These are phyloP conservation scores for Bufo bufo DNA, from an alignment of 2,113 vertebrate species.

Conservation along the genomic window DNA sequence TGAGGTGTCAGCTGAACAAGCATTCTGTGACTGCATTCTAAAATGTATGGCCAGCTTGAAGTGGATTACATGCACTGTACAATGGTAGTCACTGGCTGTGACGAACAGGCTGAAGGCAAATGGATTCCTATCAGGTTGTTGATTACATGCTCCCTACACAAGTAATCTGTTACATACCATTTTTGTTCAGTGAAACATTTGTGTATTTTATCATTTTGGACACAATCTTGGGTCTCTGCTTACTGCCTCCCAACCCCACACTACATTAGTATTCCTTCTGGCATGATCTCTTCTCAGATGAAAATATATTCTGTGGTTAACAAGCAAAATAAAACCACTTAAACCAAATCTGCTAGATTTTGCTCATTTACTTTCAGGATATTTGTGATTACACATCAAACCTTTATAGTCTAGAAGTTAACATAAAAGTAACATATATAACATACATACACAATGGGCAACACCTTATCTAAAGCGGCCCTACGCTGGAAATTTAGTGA, in stretches of 20 bases:
- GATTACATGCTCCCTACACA: not conserved
- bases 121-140: not conserved
- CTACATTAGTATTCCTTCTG: not conserved
- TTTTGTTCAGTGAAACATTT: slow-evolving; percentile 3
- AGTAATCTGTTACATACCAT: slow-evolving; percentile 30
- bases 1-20: too few relatives aligned
- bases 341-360: not conserved
- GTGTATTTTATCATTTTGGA: slow-evolving; percentile 11
- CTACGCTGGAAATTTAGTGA: too few relatives aligned
- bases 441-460: too few relatives aligned
- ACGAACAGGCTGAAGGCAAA: not conserved
- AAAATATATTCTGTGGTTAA: slow-evolving; percentile 15
- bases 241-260: not conserved
- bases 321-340: not conserved
- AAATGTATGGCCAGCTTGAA: too few relatives aligned
- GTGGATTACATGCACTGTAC: too few relatives aligned
- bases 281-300: slow-evolving; percentile 14
- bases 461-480: too few relatives aligned
- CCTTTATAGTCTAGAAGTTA: too few relatives aligned
- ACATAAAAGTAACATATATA: too few relatives aligned
- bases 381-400: not conserved
- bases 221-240: not conserved
- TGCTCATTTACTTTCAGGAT: not conserved
- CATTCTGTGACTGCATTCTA: too few relatives aligned
- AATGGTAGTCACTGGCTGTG: not conserved